These are phyloP conservation scores for Psittacula cyanocephala DNA, from an alignment of 2,113 vertebrate species.

Conservation along the genomic window DNA sequence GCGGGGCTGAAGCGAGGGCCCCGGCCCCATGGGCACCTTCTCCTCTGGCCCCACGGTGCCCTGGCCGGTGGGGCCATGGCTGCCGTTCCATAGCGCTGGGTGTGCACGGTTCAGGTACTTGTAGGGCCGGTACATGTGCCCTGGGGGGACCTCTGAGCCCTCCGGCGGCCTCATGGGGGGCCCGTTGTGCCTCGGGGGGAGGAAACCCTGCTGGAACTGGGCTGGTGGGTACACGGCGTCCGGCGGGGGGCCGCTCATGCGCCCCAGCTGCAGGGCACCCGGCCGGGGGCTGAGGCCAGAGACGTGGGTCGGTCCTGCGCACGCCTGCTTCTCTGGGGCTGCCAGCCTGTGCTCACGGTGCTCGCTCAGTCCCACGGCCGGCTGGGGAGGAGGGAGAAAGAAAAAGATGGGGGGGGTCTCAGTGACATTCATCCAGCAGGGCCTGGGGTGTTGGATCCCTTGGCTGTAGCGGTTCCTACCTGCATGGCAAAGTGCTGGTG, in stretches of 20 bases:
- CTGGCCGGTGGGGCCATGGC: constrained; percentile 73
- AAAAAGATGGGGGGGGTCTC: background rate
- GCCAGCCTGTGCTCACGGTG: constrained; percentile 78
- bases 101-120: constrained; percentile 79
- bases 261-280: constrained; percentile 78
- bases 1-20: constrained; percentile 67
- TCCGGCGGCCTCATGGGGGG: constrained; percentile 41
- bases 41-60: constrained; percentile 64
- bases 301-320: constrained; percentile 80
- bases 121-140: constrained; percentile 80
- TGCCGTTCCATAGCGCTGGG: constrained; percentile 82
- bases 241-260: constrained; percentile 71
- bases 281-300: constrained; percentile 80
- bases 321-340: constrained; percentile 73
- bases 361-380: constrained; percentile 76
- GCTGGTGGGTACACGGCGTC: constrained; percentile 81
- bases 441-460: rapidly evolving
- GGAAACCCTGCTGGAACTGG: constrained; percentile 77
- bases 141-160: constrained; percentile 64
- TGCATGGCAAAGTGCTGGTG: constrained; percentile 83
- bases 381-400: constrained; percentile 55
- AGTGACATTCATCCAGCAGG: rapidly evolving
- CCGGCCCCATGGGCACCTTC: constrained; percentile 53
- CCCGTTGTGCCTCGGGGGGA: constrained; percentile 76
- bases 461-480: constrained; percentile 58